Percentiles rank a stretch among this genome's conserved stretches.
phyloP scores from a whole-genome alignment of 2,113 vertebrate species.

The Thoracochromis brauschi region DNA sequence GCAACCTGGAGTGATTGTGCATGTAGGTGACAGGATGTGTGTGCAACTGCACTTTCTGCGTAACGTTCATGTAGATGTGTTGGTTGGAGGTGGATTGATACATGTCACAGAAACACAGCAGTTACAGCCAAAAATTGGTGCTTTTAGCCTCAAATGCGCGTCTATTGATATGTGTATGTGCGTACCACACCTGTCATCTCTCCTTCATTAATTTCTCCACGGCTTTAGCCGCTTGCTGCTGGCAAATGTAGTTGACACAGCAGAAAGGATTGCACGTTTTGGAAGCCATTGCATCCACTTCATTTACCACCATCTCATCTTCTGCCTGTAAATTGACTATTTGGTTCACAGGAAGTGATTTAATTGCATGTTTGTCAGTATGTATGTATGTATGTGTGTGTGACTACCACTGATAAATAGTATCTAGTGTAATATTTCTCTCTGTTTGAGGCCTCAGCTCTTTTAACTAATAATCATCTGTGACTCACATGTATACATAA shows the following conservation, averaged over 20 bases:
- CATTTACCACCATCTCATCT: constrained; percentile 4
- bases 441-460: not conserved
- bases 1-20: constrained; percentile 10
- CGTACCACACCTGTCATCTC: constrained; percentile 32
- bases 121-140: not conserved
- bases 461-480: not conserved
- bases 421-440: not conserved
- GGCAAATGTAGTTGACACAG: constrained; percentile 18
- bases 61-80: constrained; percentile 6
- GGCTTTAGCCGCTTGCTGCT: not conserved
- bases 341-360: not conserved
- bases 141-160: not conserved
- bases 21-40: not conserved
- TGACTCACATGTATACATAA: not conserved
- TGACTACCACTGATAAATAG: not conserved
- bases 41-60: not conserved
- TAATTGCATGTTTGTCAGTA: constrained; percentile 2
- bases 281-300: constrained; percentile 4
- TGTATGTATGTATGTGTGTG: not conserved
- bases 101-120: constrained; percentile 13
- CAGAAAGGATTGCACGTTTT: not conserved
- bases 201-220: constrained; percentile 29
- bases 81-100: constrained; percentile 8
- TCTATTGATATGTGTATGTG: not conserved
- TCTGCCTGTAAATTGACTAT: not conserved